These are phyloP conservation scores for Solea solea DNA, from an alignment of 2,113 vertebrate genomes.

Conservation along the genomic window DNA sequence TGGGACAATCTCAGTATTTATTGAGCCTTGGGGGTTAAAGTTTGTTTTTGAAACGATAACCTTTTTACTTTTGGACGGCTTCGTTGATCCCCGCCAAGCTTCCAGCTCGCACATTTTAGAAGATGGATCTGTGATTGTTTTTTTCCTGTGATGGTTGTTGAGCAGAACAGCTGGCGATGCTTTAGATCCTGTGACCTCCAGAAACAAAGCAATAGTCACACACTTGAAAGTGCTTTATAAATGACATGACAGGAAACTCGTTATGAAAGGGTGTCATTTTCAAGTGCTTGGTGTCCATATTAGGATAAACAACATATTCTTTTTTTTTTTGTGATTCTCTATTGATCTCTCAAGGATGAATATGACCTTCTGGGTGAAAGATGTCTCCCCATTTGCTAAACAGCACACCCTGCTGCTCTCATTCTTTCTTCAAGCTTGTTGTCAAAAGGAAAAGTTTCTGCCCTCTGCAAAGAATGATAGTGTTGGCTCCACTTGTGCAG, in stretches of 20 bases:
- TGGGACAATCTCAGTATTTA: background rate
- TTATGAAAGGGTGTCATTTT: slow-evolving; percentile 60
- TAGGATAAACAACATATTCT: slow-evolving; percentile 31
- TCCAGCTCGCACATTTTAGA: slow-evolving; percentile 51
- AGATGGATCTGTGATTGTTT: slow-evolving; percentile 68
- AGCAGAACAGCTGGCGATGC: slow-evolving; percentile 70
- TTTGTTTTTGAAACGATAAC: slow-evolving; percentile 36
- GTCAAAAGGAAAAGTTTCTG: background rate
- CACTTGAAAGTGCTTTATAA: slow-evolving; percentile 67
- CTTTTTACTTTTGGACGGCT: slow-evolving; percentile 42
- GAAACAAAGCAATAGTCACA: slow-evolving; percentile 66
- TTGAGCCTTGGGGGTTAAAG: slow-evolving; percentile 6
- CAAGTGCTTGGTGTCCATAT: slow-evolving; percentile 46
- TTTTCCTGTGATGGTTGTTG: slow-evolving; percentile 62
- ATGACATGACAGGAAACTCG: slow-evolving; percentile 53
- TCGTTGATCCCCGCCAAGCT: slow-evolving; percentile 46
- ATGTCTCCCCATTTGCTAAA: slow-evolving; percentile 24
- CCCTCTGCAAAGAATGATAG: background rate
- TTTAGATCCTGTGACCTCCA: slow-evolving; percentile 75
- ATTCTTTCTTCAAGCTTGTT: background rate
- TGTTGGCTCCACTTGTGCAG: background rate
- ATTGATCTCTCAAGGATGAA: slow-evolving; percentile 60
- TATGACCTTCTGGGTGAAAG: slow-evolving; percentile 61
- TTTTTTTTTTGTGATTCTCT: slow-evolving; percentile 42
- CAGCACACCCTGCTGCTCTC: slow-evolving; percentile 26